A percentile compares a stretch with the other conserved stretches of the same genome.
Evolutionary conservation across 2,797 vertebrate species (phyloP).

Genomic region (Agapornis canus): DNA sequence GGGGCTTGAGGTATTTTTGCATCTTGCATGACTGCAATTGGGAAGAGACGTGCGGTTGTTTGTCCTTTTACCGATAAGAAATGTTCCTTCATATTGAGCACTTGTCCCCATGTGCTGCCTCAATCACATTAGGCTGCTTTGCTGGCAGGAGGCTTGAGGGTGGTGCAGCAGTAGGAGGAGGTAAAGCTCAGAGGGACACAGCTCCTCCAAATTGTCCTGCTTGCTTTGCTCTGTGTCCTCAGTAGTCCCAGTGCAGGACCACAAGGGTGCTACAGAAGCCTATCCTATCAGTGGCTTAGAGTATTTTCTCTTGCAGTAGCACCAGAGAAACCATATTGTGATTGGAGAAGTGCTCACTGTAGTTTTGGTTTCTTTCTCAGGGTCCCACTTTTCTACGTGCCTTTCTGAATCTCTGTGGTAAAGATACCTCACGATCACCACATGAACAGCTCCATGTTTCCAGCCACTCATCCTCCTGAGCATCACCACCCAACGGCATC

Average conservation of each 20-base stretch:
- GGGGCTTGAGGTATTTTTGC: neutral
- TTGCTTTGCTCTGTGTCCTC: neutral
- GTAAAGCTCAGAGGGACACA: neutral
- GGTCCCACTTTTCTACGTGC: neutral
- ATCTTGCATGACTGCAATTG: neutral
- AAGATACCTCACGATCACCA: slow-evolving; percentile 16
- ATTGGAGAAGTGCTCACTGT: neutral
- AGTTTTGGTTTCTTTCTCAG: slow-evolving; percentile 1
- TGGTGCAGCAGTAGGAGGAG: neutral
- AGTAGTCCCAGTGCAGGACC: neutral
- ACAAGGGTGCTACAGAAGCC: neutral
- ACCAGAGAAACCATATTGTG: neutral
- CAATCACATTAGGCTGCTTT: neutral
- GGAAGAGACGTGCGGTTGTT: neutral
- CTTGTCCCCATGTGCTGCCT: neutral
- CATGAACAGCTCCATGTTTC: slow-evolving; percentile 10
- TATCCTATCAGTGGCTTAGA: neutral
- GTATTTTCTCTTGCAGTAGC: neutral
- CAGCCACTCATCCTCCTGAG: slow-evolving; percentile 45
- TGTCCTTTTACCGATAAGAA: neutral
- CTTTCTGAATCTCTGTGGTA: neutral
- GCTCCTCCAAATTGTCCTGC: neutral
- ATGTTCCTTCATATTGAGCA: neutral
- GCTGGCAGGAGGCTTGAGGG: neutral
- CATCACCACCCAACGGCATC: slow-evolving; percentile 45